Conservation (phyloP, 2,888 invertebrate genomes). For the Adineta ricciae region DNA sequence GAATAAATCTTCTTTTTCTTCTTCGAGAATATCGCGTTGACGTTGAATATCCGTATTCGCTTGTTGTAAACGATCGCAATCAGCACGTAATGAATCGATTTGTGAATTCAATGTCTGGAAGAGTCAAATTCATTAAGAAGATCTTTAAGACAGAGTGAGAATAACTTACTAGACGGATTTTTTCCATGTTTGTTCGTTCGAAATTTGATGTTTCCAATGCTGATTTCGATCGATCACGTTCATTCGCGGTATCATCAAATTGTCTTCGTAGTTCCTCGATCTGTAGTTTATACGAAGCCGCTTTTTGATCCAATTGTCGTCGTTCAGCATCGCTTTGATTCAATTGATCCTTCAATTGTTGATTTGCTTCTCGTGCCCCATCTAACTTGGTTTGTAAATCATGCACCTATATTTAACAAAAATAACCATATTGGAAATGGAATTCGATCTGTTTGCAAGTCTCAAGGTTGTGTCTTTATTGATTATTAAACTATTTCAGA, state of each 20-base stretch:
- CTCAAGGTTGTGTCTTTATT: background rate
- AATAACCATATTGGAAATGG: no score
- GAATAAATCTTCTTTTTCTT: constrained; percentile 70
- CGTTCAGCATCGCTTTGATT: constrained; percentile 52
- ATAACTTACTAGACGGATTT: constrained; percentile 21
- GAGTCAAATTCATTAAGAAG: no score
- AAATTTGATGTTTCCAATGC: constrained; percentile 30
- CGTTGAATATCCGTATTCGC: constrained; percentile 61
- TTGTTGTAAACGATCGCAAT: constrained; percentile 35
- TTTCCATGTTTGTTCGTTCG: constrained; percentile 30
- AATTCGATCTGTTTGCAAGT: background rate
- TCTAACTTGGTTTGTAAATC: constrained; percentile 68
- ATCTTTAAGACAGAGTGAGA: no score
- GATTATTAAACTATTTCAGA: background rate
- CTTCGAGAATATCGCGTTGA: constrained; percentile 65
- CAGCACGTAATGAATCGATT: constrained; percentile 39
- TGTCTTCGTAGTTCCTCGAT: constrained; percentile 31
- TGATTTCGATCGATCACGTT: constrained; percentile 37
- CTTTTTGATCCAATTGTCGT: constrained; percentile 45
- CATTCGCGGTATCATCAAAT: constrained; percentile 36
- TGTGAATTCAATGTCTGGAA: constrained; percentile 34
- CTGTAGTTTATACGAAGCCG: constrained; percentile 23
- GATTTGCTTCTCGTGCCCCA: constrained; percentile 68
- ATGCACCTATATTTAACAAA: constrained; percentile 39
- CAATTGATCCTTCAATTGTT: constrained; percentile 64